Base-by-base conservation (phyloP, 2,797 vertebrate species). In the Mormyrus hasselquistii region DNA sequence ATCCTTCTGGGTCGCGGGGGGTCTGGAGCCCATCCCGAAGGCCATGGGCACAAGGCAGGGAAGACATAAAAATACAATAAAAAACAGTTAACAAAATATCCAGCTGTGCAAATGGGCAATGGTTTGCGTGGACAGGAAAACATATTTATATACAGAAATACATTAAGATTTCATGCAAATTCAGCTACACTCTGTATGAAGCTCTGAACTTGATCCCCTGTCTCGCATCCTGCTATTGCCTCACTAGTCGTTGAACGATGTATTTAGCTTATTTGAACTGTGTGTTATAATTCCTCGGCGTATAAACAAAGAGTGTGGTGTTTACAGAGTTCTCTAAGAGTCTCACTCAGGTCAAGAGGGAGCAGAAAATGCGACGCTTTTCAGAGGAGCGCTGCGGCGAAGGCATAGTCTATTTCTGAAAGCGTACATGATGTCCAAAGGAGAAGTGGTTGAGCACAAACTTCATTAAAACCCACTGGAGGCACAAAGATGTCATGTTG, bases 371-470 rank as follows among this genome's bases (percentile, higher is more conserved):
- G 83, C 50, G 47, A 52, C 14, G 25, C n/a, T 85, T 53, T 85
- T 85, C 47, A 52, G 49, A 52, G 22, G 44, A 85, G 47, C 10
- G 10, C 49, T 47, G 44, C 34, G 49, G 47, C 10, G 44, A 85
- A 52, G 47, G 83, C 79, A 76, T 82, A 82, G 19, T 82, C 76
- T 82, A 82, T 82, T 82, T 82, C 76, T 82, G 76, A 82, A 82
- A 82, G 44, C 19, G 76, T 82, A 47, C 76, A 47, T 44, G 41
- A 82, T 82, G 76, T 47, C 76, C 76, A 82, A 76, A 82, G 76
- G 16, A 82, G 76, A 82, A 47, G 76, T 47, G 41, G 76, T 82
- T 82, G 76, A 82, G 76, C 76, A n/a, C 41, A 44, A 82, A 82
- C 76, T 82, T 82, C 76, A 82, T 82, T 82, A 82, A 82, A 82